Evolutionary conservation across 1,140 invertebrate species (phyloP), one percentile per base, ranked within the genome.

Genomic region (Zaprionus africanus): DNA sequence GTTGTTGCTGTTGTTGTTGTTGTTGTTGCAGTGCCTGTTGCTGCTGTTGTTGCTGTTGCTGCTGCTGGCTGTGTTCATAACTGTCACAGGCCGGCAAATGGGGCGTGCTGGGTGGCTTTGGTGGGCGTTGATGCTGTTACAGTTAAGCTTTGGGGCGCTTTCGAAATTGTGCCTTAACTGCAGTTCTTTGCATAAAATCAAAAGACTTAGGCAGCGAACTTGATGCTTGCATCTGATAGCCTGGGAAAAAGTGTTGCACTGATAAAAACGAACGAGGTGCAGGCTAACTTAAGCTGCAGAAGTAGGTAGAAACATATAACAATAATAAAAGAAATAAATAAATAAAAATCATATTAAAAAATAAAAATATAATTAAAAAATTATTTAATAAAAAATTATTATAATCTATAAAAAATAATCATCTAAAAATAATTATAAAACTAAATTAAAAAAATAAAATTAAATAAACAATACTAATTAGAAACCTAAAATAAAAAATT

Each of bases 11-110:
- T 19, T 38, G 36, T 19, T 38, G 31, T 38, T 51, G 36, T 19
- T 38, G 43, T 28, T 51, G 43, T 9, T 59, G 28, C 9, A 9
- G 9, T 34, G 9, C 31, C 9, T 34, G 9, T 60, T 36, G 22
- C 56, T 66, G 36, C 28, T 59, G 28, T 5, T 49, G 64, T 13
- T 65, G 59, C 56, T 59, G 31, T 51, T 36, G 31, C 28, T n/a
- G 36, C 41, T 51, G 5, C 34, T 75, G 36, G 7, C 5, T 70
- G 17, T 76, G 67, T 59, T 88, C 78, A 87, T 88, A 83, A 87
- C 83, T 88, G 84, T 87, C 83, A 78, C 83, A 78, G 84, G 66
- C 61, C 41, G 36, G 69, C 79, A 87, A 82, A 87, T 70, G 77
- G 80, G 83, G 83, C 83, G 83, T 86, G 69, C 57, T 80, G 83